Conservation (phyloP, 2,888 invertebrate species). For the Lasioglossum malachurum region DNA sequence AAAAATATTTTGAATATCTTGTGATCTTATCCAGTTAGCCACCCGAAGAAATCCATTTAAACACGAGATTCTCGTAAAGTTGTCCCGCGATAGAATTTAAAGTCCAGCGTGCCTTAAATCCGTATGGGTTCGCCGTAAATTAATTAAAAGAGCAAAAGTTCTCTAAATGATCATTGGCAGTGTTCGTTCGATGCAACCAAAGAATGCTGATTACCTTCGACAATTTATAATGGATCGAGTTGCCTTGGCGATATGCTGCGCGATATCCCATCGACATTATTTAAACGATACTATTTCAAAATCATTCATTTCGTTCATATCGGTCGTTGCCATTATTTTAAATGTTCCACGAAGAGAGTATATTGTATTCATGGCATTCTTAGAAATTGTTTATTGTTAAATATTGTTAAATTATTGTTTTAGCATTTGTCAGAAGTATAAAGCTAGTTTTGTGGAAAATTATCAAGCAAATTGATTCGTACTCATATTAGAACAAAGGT, state of each 20-base stretch:
- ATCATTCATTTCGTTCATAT: background rate
- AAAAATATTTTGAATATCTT: background rate
- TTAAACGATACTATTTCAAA: background rate
- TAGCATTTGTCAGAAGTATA: background rate
- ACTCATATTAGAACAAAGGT: background rate
- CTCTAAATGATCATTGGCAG: background rate
- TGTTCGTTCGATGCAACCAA: background rate
- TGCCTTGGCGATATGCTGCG: background rate
- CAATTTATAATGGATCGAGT: background rate
- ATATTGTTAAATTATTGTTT: background rate
- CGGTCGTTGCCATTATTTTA: too few species aligned
- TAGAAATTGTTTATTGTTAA: too few species aligned
- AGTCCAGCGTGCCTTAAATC: background rate
- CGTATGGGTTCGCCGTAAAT: background rate
- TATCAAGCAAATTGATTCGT: background rate
- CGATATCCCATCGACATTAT: background rate
- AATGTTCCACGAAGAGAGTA: background rate
- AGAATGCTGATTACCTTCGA: constrained; percentile 1
- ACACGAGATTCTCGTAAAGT: constrained; percentile 15
- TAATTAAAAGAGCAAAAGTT: background rate
- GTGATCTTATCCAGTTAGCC: background rate
- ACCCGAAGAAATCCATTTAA: constrained; percentile 10
- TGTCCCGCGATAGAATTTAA: background rate
- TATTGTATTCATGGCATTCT: background rate
- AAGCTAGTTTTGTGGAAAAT: background rate